Conservation (phyloP, 2,888 invertebrate species). For the Clusia tigrina region DNA sequence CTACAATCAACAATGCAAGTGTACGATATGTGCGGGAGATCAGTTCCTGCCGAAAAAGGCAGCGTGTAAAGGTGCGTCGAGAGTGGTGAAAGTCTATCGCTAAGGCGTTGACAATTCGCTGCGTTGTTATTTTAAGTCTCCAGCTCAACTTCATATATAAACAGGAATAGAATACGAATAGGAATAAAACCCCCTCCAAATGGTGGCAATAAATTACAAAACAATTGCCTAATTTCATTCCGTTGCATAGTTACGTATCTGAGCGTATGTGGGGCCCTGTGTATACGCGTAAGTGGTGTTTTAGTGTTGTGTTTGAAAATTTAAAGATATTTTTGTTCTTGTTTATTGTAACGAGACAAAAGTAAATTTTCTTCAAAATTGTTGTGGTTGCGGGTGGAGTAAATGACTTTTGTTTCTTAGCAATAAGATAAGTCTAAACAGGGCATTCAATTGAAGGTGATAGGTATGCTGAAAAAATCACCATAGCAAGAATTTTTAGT, state of each 20-base stretch:
- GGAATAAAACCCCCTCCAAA: constrained; percentile 55
- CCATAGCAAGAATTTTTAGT: no score
- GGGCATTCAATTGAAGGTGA: no score
- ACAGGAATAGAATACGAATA: not conserved
- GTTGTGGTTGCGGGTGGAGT: no score
- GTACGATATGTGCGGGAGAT: constrained; percentile 2
- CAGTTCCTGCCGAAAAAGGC: not conserved
- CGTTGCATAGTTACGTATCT: not conserved
- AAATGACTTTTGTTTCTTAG: no score
- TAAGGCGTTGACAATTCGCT: constrained; percentile 18
- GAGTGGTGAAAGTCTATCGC: not conserved
- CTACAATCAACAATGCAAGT: constrained; percentile 3
- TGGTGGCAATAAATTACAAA: constrained; percentile 50
- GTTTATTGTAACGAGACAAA: not conserved
- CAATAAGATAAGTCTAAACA: no score
- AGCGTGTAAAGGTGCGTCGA: not conserved
- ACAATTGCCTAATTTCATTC: constrained; percentile 43
- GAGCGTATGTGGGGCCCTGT: not conserved
- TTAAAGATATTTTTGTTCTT: not conserved
- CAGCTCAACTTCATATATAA: not conserved
- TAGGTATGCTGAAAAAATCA: no score
- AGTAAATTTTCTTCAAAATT: no score
- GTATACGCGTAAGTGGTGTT: not conserved
- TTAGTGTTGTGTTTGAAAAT: not conserved
- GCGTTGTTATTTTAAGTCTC: constrained; percentile 10